These are phyloP conservation scores for Macropus fuliginosus DNA, from an alignment of 2,797 vertebrate genomes.

Conservation along the genomic window DNA sequence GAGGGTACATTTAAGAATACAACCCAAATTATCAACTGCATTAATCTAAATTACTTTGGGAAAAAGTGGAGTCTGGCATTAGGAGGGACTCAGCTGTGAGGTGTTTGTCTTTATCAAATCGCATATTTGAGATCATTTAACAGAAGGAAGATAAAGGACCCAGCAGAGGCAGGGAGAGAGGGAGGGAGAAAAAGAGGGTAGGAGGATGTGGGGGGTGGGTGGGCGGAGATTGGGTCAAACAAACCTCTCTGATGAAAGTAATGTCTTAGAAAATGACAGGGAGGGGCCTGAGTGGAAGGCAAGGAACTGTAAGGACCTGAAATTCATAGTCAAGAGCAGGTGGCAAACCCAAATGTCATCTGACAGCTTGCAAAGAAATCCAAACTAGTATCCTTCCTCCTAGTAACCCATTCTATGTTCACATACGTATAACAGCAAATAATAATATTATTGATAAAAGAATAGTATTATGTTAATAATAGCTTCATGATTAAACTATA, in stretches of 20 bases:
- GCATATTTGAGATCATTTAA: slow-evolving; percentile 83
- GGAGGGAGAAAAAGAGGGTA: background rate
- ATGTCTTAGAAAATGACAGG: slow-evolving; percentile 68
- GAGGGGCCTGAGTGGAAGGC: background rate
- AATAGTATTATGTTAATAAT: background rate
- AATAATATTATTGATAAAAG: background rate
- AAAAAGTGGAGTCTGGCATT: slow-evolving; percentile 82
- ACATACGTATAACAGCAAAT: background rate
- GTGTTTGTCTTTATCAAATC: slow-evolving; percentile 80
- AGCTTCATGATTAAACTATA: background rate
- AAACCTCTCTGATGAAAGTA: slow-evolving; percentile 37
- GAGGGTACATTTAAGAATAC: slow-evolving; percentile 83
- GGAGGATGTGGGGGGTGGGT: slow-evolving; percentile 40
- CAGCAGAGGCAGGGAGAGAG: slow-evolving; percentile 29
- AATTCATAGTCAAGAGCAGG: background rate
- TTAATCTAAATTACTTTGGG: slow-evolving; percentile 89
- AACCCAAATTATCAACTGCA: slow-evolving; percentile 85
- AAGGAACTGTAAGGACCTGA: background rate
- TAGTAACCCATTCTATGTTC: background rate
- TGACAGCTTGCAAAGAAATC: background rate
- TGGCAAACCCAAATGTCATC: background rate
- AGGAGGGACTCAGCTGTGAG: slow-evolving; percentile 76
- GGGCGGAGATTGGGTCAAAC: slow-evolving; percentile 34
- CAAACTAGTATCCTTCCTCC: background rate
- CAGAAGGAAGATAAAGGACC: slow-evolving; percentile 80